Evolutionary conservation across 2,113 vertebrate genomes (phyloP).

Genomic region (Onychorhynchus coronatus): DNA sequence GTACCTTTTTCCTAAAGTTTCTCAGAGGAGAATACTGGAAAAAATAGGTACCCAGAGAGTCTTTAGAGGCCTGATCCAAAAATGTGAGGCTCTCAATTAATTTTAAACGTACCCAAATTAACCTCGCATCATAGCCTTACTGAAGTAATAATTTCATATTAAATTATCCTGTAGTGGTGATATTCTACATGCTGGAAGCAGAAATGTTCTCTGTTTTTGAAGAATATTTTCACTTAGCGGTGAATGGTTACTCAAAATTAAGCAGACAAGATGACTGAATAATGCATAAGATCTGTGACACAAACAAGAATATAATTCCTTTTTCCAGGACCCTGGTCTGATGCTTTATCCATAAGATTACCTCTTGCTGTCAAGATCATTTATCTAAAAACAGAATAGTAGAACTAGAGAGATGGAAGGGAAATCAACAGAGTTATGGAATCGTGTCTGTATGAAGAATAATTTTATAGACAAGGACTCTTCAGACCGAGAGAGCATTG

Average conservation of each 20-base stretch:
- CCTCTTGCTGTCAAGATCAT: background rate
- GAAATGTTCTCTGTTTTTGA: background rate
- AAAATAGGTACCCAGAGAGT: background rate
- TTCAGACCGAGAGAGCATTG: background rate
- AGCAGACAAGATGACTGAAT: background rate
- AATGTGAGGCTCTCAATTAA: background rate
- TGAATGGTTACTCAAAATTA: constrained; percentile 1
- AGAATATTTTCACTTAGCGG: background rate
- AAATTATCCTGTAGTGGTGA: background rate
- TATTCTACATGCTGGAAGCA: background rate
- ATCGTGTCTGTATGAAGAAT: background rate
- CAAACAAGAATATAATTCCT: background rate
- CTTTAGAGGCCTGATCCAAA: background rate
- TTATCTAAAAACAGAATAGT: background rate
- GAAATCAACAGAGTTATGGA: background rate
- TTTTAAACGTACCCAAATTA: background rate
- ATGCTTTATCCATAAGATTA: background rate
- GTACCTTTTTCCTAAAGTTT: background rate
- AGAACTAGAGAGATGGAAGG: background rate
- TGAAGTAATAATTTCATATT: background rate
- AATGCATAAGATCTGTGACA: background rate
- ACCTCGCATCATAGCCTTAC: background rate
- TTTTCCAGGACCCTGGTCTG: background rate
- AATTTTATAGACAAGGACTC: background rate
- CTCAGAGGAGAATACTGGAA: background rate